Conservation (phyloP, 2,113 vertebrate species). For the Tenebrosternarchus preto region DNA sequence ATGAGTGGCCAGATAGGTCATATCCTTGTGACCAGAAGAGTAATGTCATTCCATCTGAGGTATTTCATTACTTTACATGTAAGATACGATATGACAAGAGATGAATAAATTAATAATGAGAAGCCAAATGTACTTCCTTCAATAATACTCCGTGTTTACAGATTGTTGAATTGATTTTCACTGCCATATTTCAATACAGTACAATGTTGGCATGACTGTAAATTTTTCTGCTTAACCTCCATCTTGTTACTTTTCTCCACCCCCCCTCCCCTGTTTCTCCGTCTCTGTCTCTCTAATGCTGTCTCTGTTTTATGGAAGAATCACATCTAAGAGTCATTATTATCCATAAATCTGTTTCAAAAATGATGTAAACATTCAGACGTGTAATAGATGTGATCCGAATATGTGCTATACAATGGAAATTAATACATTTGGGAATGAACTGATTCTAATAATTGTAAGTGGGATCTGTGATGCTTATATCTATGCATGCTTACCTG, state of each 20-base stretch:
- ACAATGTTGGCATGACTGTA: slow-evolving; percentile 66
- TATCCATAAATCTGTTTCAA: slow-evolving; percentile 20
- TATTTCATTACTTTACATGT: slow-evolving; percentile 56
- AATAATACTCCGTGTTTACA: slow-evolving; percentile 65
- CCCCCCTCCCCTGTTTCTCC: slow-evolving; percentile 44
- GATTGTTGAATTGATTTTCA: slow-evolving; percentile 59
- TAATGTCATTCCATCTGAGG: slow-evolving; percentile 63
- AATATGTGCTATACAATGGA: slow-evolving; percentile 55
- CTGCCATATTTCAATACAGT: slow-evolving; percentile 72
- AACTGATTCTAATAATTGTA: slow-evolving; percentile 35
- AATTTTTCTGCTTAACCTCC: slow-evolving; percentile 64
- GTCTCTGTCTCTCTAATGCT: slow-evolving; percentile 19
- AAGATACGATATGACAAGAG: slow-evolving; percentile 57
- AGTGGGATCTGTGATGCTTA: slow-evolving; percentile 59
- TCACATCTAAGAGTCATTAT: slow-evolving; percentile 59
- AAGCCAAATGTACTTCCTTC: slow-evolving; percentile 77
- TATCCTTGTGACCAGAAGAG: slow-evolving; percentile 38
- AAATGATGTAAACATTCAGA: slow-evolving; percentile 58
- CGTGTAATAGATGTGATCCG: slow-evolving; percentile 55
- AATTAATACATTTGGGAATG: slow-evolving; percentile 30
- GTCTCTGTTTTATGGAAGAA: slow-evolving; percentile 63
- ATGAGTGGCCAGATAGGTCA: slow-evolving; percentile 4
- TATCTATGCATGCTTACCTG: slow-evolving; percentile 77
- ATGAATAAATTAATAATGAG: slow-evolving; percentile 72
- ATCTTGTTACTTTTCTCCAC: slow-evolving; percentile 43